Conservation (phyloP, 2,888 invertebrate species). For the Scaptomyza polygonia region DNA sequence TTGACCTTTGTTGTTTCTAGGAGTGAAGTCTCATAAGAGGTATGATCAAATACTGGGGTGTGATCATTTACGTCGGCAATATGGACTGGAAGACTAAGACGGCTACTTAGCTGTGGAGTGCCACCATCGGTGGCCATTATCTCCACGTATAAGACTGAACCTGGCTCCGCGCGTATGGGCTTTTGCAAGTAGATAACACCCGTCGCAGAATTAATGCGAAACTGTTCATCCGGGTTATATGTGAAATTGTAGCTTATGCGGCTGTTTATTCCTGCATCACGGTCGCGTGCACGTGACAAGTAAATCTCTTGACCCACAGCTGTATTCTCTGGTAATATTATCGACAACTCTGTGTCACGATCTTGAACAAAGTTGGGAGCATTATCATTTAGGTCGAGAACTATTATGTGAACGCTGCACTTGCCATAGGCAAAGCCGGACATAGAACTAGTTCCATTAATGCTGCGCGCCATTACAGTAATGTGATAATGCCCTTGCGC, state of each 20-base stretch:
- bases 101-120: conserved; percentile 89
- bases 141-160: conserved; percentile 89
- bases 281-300: conserved; percentile 93
- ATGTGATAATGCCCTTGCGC: conserved; percentile 90
- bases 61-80: conserved; percentile 97
- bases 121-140: conserved; percentile 95
- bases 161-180: conserved; percentile 91
- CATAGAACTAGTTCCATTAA: conserved; percentile 11
- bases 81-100: conserved; percentile 89
- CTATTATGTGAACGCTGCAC: conserved; percentile 91
- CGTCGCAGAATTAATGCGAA: conserved; percentile 92
- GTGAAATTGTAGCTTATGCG: conserved; percentile 92
- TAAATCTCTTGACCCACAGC: conserved; percentile 97
- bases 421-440: conserved; percentile 90
- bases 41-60: conserved; percentile 96
- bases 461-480: conserved; percentile 90
- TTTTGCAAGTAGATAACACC: conserved; percentile 95
- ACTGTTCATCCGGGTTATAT: conserved; percentile 91
- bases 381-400: conserved; percentile 96
- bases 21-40: conserved; percentile 96
- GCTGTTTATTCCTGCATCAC: conserved; percentile 95
- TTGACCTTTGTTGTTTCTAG: conserved; percentile 96
- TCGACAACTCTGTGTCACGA: conserved; percentile 87
- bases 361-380: conserved; percentile 92
- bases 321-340: conserved; percentile 93